Evolutionary conservation across 2,797 vertebrate genomes (phyloP).

Genomic region (Hypotaenidia okinawae): DNA sequence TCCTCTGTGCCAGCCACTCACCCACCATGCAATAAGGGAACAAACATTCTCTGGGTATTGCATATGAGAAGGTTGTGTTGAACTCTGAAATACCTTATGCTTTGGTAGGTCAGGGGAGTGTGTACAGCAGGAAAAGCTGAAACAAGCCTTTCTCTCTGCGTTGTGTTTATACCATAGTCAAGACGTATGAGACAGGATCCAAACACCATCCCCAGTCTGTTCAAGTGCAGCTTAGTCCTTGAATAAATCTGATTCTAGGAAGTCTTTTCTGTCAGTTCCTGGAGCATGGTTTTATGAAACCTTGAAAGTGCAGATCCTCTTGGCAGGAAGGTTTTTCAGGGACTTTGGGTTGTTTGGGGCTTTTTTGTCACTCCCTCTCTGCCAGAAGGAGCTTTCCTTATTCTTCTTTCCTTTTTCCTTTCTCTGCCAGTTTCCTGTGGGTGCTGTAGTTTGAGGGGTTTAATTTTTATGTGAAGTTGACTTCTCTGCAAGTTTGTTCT

Average conservation of each 20-base stretch:
- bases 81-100: not conserved
- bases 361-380: not conserved
- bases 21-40: not conserved
- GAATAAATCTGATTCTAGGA: not conserved
- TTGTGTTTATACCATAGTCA: not conserved
- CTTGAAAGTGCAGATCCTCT: not conserved
- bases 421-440: not conserved
- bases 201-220: not conserved
- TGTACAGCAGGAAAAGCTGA: not conserved
- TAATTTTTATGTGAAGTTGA: constrained; percentile 56
- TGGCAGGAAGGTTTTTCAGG: not conserved
- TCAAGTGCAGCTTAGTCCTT: not conserved
- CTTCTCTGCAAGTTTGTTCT: constrained; percentile 62
- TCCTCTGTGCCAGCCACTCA: not conserved
- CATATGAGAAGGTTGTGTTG: not conserved
- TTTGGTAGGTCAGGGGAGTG: not conserved
- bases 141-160: not conserved
- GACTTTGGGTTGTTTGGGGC: not conserved
- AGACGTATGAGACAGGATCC: not conserved
- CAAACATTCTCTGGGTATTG: not conserved
- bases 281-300: not conserved
- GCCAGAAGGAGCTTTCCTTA: not conserved
- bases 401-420: not conserved
- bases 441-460: constrained; percentile 41
- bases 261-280: not conserved